These are phyloP conservation scores for Villa cingulata DNA, from an alignment of 2,888 invertebrate species.

Conservation along the genomic window DNA sequence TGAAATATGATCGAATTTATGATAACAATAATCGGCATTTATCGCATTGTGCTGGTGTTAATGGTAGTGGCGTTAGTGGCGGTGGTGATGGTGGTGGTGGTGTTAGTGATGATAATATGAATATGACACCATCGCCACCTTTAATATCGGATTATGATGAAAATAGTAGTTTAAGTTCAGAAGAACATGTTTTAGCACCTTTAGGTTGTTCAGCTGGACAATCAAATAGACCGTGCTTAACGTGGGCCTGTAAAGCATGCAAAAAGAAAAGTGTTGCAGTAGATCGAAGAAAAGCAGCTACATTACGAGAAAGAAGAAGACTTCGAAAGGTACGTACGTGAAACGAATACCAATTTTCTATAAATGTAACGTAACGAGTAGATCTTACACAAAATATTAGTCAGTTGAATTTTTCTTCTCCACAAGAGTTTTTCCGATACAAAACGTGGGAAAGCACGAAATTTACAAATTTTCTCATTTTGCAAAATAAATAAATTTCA, in stretches of 20 bases:
- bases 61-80: constrained; percentile 5
- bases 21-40: no score
- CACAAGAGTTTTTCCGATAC: no score
- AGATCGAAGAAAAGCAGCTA: constrained; percentile 93
- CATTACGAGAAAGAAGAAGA: constrained; percentile 81
- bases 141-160: constrained; percentile 34
- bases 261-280: constrained; percentile 92
- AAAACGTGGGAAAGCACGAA: no score
- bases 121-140: constrained; percentile 23
- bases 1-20: background rate
- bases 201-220: constrained; percentile 36
- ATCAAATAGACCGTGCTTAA: constrained; percentile 57
- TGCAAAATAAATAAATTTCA: no score
- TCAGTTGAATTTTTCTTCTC: no score
- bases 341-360: no score
- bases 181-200: constrained; percentile 36
- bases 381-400: no score
- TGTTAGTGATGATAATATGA: constrained; percentile 5
- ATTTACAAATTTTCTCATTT: no score
- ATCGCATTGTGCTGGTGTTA: no score
- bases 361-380: no score
- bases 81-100: constrained; percentile 6
- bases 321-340: constrained; percentile 63
- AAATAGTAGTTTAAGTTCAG: constrained; percentile 33
- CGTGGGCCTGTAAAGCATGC: constrained; percentile 97